Evolutionary conservation across 2,888 invertebrate genomes (phyloP).

Genomic region (Mesochorus sp.): DNA sequence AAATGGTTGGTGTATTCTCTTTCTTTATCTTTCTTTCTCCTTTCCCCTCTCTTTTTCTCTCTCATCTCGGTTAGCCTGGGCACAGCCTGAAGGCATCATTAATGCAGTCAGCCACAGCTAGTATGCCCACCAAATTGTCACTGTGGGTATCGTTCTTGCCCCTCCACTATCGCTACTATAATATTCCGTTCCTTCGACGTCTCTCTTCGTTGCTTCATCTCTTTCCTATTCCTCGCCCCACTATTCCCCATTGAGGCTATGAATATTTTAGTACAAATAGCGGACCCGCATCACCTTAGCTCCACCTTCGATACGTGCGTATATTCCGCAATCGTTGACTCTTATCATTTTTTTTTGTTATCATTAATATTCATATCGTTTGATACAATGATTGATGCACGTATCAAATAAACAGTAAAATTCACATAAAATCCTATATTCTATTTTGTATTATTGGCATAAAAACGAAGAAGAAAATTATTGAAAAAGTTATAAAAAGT

Average conservation of each 20-base stretch:
- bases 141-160: conserved; percentile 47
- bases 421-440: too few species aligned
- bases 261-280: conserved; percentile 27
- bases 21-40: conserved; percentile 31
- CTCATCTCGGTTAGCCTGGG: conserved; percentile 52
- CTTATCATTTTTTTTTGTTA: too few species aligned
- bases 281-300: too few species aligned
- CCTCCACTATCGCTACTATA: conserved; percentile 51
- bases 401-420: too few species aligned
- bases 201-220: conserved; percentile 33
- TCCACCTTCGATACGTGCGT: too few species aligned
- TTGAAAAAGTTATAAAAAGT: too few species aligned
- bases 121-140: conserved; percentile 58
- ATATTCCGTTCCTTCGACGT: conserved; percentile 57
- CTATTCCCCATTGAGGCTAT: conserved; percentile 17
- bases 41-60: not conserved
- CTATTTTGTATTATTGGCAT: too few species aligned
- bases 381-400: too few species aligned
- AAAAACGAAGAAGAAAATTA: too few species aligned
- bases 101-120: conserved; percentile 67
- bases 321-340: too few species aligned
- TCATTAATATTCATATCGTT: too few species aligned
- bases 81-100: conserved; percentile 77
- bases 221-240: conserved; percentile 14
- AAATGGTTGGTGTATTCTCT: conserved; percentile 63